phyloP scores from a whole-genome alignment of 2,888 invertebrate species.

The Sarcophaga caerulescens region DNA sequence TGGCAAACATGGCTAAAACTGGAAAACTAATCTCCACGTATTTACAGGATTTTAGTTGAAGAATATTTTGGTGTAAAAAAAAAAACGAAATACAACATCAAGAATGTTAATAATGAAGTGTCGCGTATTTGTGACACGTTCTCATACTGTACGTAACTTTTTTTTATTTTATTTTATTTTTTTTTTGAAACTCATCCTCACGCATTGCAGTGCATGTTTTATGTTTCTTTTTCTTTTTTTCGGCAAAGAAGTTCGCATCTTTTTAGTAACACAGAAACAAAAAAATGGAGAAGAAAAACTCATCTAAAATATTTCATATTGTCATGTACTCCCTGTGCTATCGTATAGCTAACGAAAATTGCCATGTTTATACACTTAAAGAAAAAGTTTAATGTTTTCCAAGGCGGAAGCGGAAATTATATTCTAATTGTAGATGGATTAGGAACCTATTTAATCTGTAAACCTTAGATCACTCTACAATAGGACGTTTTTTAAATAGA shows the following conservation, averaged over 20 bases:
- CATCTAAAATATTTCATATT: slow-evolving; percentile 25
- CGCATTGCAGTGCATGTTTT: background rate
- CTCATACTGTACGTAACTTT: slow-evolving; percentile 8
- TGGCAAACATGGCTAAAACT: slow-evolving; percentile 27
- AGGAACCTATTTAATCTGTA: too few relatives aligned
- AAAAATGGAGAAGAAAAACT: background rate
- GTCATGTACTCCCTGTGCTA: slow-evolving; percentile 1
- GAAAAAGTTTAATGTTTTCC: background rate
- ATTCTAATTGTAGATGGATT: too few relatives aligned
- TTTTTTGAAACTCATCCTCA: background rate
- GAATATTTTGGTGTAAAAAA: background rate
- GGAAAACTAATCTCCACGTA: background rate
- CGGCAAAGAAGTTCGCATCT: slow-evolving; percentile 13
- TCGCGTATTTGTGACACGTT: slow-evolving; percentile 53
- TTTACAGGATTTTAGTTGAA: background rate
- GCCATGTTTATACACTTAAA: slow-evolving; percentile 22
- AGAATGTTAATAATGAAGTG: slow-evolving; percentile 58
- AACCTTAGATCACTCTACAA: too few relatives aligned
- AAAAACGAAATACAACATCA: background rate
- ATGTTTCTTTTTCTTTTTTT: background rate
- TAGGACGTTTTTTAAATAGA: too few relatives aligned
- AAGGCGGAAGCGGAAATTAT: too few relatives aligned
- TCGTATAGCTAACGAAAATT: slow-evolving; percentile 24
- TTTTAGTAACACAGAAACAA: slow-evolving; percentile 17
- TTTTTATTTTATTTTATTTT: background rate